These are phyloP conservation scores for Trachymyrmex cornetzi DNA, from an alignment of 1,140 invertebrate species.

Conservation along the genomic window DNA sequence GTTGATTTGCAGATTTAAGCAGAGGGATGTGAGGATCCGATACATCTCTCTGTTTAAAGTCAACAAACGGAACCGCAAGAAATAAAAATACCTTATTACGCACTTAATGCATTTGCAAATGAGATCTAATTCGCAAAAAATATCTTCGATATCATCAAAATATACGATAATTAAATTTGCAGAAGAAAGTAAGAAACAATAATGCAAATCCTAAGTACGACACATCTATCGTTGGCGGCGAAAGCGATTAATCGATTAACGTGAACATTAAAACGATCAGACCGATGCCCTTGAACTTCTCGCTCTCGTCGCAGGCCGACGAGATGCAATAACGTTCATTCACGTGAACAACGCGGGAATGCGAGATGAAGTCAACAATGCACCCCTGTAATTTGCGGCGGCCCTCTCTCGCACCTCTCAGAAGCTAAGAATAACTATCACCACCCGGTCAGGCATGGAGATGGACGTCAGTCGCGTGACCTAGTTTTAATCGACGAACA, in stretches of 20 bases:
- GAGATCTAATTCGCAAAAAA: not conserved
- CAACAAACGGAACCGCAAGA: not conserved
- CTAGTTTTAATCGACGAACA: constrained; percentile 75
- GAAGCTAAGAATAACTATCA: constrained; percentile 75
- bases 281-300: constrained; percentile 44
- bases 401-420: constrained; percentile 36
- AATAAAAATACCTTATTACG: not conserved
- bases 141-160: not conserved
- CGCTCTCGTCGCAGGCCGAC: constrained; percentile 14
- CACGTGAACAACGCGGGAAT: constrained; percentile 54
- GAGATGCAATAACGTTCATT: constrained; percentile 56
- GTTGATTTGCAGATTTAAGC: constrained; percentile 61
- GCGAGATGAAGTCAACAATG: constrained; percentile 37
- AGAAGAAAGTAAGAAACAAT: not conserved
- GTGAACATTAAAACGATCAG: constrained; percentile 16
- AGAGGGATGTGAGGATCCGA: constrained; percentile 18
- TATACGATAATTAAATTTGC: constrained; percentile 11
- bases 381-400: constrained; percentile 42
- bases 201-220: not conserved
- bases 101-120: not conserved
- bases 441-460: constrained; percentile 71
- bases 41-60: not conserved
- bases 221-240: not conserved
- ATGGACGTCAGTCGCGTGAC: constrained; percentile 74
- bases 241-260: constrained; percentile 29